phyloP scores from a whole-genome alignment of 2,113 vertebrate species.

The Camelus bactrianus region DNA sequence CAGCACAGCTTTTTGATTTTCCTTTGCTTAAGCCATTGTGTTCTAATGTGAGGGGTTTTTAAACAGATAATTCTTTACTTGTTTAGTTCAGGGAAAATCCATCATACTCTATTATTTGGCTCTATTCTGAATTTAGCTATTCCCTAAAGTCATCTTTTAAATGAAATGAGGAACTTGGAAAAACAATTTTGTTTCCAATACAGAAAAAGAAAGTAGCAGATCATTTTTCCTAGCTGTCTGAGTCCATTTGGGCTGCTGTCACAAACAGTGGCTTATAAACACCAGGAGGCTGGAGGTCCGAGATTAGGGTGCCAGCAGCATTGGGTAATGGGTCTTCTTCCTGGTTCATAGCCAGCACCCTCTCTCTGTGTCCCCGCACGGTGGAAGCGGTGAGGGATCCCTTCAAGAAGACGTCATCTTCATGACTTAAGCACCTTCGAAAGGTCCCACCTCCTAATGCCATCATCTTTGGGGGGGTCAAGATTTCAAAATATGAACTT shows the following conservation, averaged over 20 bases:
- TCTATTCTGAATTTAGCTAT: constrained; percentile 49
- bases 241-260: not conserved
- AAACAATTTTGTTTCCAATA: constrained; percentile 30
- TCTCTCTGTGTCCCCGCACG: not conserved
- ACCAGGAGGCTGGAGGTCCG: not conserved
- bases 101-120: constrained; percentile 16
- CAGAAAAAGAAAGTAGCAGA: not conserved
- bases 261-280: not conserved
- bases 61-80: not conserved
- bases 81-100: constrained; percentile 56
- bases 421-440: too few species aligned
- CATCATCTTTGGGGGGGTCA: not conserved
- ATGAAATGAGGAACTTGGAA: constrained; percentile 20
- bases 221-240: not conserved
- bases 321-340: not conserved
- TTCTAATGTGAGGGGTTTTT: not conserved
- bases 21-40: constrained; percentile 3
- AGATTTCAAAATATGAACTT: not conserved
- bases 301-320: too few species aligned
- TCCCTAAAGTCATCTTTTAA: constrained; percentile 54
- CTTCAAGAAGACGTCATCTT: too few species aligned
- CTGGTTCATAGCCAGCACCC: not conserved
- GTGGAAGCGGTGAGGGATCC: not conserved
- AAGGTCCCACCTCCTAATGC: too few species aligned
- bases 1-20: not conserved